These are phyloP conservation scores for Phalangium opilio DNA, from an alignment of 2,888 invertebrate species.

Conservation along the genomic window DNA sequence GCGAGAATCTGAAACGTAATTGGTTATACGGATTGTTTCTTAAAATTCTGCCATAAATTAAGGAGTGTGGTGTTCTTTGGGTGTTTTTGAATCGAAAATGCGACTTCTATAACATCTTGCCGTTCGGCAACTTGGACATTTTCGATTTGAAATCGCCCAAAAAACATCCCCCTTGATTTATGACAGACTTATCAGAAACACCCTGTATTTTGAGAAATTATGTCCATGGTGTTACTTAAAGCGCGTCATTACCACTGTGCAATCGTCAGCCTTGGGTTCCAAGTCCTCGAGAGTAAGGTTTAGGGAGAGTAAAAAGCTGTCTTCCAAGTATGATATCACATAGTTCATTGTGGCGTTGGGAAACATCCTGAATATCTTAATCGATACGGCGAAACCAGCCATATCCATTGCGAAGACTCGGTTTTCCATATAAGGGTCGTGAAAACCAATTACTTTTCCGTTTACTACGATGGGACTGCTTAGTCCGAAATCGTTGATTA, in stretches of 20 bases:
- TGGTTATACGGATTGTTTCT: too few species aligned
- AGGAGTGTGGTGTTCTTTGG: too few species aligned
- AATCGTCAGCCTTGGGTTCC: constrained; percentile 59
- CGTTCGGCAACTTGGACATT: too few species aligned
- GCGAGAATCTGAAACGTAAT: constrained; percentile 40
- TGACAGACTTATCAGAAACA: too few species aligned
- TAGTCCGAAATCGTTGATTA: constrained; percentile 52
- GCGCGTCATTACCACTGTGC: constrained; percentile 42
- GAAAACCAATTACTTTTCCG: constrained; percentile 45
- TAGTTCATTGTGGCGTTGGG: constrained; percentile 52
- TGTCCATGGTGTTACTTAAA: too few species aligned
- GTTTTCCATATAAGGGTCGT: constrained; percentile 54
- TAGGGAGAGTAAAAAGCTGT: constrained; percentile 52
- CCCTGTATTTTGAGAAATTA: too few species aligned
- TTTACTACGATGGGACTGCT: constrained; percentile 44
- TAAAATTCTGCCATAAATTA: too few species aligned
- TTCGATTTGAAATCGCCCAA: too few species aligned
- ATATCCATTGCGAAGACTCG: constrained; percentile 60
- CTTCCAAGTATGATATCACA: constrained; percentile 57
- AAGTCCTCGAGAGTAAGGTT: constrained; percentile 48
- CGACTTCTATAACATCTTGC: too few species aligned
- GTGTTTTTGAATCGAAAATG: too few species aligned
- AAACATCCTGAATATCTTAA: constrained; percentile 36
- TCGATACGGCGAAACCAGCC: constrained; percentile 64
- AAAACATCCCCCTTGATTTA: too few species aligned